These are phyloP conservation scores for Hyalella azteca DNA, from an alignment of 2,888 invertebrate species.

Conservation along the genomic window DNA sequence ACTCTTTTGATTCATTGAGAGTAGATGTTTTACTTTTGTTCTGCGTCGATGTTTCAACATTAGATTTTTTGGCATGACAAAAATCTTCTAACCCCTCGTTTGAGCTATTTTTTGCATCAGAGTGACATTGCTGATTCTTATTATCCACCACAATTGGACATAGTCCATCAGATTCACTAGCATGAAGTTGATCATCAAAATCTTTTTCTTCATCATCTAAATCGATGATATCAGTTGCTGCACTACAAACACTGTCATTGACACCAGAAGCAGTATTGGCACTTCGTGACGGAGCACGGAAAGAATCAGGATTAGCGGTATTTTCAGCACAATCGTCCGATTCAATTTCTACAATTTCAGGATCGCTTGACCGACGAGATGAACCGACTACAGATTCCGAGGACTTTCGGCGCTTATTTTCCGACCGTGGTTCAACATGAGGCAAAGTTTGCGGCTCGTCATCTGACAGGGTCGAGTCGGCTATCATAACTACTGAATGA, in stretches of 20 bases:
- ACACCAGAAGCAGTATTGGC: neutral
- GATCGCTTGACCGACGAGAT: neutral
- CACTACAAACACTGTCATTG: too few species aligned
- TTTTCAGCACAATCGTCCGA: neutral
- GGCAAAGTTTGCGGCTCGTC: neutral
- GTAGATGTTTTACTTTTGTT: too few species aligned
- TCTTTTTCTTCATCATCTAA: neutral
- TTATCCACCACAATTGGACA: too few species aligned
- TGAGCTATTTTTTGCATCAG: too few species aligned
- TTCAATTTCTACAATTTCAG: constrained; percentile 4
- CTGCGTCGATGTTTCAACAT: too few species aligned
- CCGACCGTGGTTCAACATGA: neutral
- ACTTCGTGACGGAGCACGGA: neutral
- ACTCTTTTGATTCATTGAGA: too few species aligned
- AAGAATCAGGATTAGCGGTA: neutral
- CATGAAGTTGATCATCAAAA: too few species aligned
- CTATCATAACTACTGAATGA: constrained; percentile 3
- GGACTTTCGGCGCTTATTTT: neutral
- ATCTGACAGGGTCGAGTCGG: constrained; percentile 13
- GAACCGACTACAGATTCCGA: constrained; percentile 1
- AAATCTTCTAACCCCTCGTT: too few species aligned
- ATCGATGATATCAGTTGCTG: neutral
- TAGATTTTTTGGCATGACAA: too few species aligned
- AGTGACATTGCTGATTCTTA: too few species aligned
- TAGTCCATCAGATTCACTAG: too few species aligned